Evolutionary conservation across 2,113 vertebrate genomes (phyloP).

Genomic region (Pogona vitticeps): DNA sequence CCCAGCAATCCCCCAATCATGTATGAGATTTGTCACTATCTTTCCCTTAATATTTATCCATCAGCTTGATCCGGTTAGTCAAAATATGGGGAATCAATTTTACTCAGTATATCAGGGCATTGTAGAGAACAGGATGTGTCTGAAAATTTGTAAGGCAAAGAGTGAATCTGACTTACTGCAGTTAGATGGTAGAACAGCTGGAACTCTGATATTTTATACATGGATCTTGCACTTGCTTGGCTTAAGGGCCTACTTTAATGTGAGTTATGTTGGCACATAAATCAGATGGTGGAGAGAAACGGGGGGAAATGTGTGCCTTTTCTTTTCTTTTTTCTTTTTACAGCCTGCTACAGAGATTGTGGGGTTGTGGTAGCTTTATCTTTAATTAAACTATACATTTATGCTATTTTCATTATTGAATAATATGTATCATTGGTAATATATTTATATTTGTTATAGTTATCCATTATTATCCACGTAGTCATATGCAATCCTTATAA

Average conservation of each 20-base stretch:
- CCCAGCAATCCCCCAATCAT: too few relatives aligned
- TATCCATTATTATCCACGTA: slow-evolving; percentile 27
- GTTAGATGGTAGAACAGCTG: neutral
- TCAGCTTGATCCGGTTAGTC: neutral
- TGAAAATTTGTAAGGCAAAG: neutral
- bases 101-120: neutral
- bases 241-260: neutral
- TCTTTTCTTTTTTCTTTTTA: neutral
- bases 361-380: neutral
- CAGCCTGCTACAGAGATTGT: neutral
- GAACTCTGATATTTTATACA: neutral
- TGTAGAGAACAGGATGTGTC: too few relatives aligned
- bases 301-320: neutral
- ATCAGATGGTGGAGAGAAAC: neutral
- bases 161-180: neutral
- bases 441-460: neutral
- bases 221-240: neutral
- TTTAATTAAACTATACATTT: neutral
- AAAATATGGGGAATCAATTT: neutral
- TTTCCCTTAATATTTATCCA: neutral
- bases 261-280: fast-evolving
- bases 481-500: neutral
- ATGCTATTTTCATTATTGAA: slow-evolving; percentile 33
- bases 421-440: slow-evolving; percentile 28
- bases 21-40: neutral